phyloP scores from a whole-genome alignment of 1,140 invertebrate species.

The Cyclina sinensis region DNA sequence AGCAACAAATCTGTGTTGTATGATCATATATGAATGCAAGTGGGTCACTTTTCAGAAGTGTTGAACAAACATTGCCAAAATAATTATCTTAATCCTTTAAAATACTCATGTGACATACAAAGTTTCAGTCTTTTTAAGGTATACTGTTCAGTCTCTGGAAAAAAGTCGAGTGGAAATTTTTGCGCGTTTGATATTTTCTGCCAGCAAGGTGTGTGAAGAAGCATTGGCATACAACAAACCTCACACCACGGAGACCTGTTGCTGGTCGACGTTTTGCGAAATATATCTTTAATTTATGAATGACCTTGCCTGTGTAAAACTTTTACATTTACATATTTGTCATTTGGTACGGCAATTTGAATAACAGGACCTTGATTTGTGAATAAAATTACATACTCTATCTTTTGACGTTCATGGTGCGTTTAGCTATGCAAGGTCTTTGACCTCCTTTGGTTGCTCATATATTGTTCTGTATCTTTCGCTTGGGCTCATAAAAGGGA shows the following conservation, averaged over 20 bases:
- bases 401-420: conserved; percentile 13
- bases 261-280: conserved; percentile 29
- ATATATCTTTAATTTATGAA: conserved; percentile 14
- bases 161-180: background rate
- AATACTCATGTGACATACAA: conserved; percentile 19
- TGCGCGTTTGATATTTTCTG: background rate
- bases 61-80: background rate
- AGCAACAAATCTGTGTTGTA: background rate
- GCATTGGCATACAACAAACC: conserved; percentile 25
- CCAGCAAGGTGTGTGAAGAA: background rate
- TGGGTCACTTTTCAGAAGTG: background rate
- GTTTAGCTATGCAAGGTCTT: conserved; percentile 19
- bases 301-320: background rate
- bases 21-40: background rate
- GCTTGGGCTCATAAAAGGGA: conserved; percentile 34
- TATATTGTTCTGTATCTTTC: conserved; percentile 41
- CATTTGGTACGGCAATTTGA: background rate
- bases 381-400: conserved; percentile 29
- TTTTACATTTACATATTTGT: background rate
- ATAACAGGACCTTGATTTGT: conserved; percentile 42
- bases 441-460: background rate
- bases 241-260: conserved; percentile 16
- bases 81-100: conserved; percentile 3
- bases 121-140: background rate
- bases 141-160: conserved; percentile 19